phyloP scores from a whole-genome alignment of 2,888 invertebrate genomes.

The Cosmia trapezina region DNA sequence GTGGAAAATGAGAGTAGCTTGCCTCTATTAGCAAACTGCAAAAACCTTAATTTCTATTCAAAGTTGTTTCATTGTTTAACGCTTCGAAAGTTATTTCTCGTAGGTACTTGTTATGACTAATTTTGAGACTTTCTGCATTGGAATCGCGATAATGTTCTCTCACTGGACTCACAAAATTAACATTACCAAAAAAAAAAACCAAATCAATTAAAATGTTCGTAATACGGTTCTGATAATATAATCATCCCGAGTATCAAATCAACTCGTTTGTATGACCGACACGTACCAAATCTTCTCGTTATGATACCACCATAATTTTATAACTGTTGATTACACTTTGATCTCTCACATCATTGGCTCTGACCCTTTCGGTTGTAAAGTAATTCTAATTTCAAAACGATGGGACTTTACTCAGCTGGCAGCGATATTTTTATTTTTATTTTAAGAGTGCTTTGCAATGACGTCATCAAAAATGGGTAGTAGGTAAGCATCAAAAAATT shows the following conservation, averaged over 20 bases:
- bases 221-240: constrained; percentile 8
- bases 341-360: constrained; percentile 49
- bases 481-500: not conserved
- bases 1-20: not conserved
- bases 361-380: constrained; percentile 37
- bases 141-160: not conserved
- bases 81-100: not conserved
- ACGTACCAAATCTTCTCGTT: constrained; percentile 35
- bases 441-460: not conserved
- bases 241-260: constrained; percentile 7
- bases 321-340: constrained; percentile 57
- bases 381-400: constrained; percentile 37
- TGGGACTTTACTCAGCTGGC: constrained; percentile 7
- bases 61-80: not conserved
- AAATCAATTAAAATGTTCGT: constrained; percentile 15
- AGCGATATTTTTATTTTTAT: not conserved
- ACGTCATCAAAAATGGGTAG: not conserved
- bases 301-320: constrained; percentile 29
- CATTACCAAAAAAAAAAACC: not conserved
- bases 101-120: too few species aligned
- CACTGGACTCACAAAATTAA: not conserved
- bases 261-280: constrained; percentile 21
- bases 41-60: not conserved
- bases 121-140: not conserved
- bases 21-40: not conserved